Conservation (phyloP, 2,113 vertebrate genomes). For the Macaca nemestrina region DNA sequence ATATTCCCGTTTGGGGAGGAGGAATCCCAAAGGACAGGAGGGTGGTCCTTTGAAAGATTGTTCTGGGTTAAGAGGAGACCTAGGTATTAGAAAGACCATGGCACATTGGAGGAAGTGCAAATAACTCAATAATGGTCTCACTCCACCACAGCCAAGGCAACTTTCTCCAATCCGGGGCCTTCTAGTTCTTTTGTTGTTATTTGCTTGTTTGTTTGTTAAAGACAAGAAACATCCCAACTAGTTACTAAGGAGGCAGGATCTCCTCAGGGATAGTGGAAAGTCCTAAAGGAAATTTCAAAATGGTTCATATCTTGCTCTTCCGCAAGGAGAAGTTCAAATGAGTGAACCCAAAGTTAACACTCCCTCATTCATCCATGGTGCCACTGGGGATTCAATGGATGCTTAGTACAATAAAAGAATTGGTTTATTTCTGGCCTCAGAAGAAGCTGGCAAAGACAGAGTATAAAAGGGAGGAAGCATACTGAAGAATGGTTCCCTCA, state of each 20-base stretch:
- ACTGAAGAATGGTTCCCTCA: background rate
- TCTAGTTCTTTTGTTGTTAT: background rate
- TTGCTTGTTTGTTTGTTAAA: background rate
- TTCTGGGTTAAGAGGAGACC: background rate
- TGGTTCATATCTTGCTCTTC: background rate
- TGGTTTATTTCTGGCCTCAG: background rate
- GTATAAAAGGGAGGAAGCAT: background rate
- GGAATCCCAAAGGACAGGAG: background rate
- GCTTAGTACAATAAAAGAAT: background rate
- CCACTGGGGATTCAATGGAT: background rate
- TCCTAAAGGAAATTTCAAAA: constrained; percentile 13
- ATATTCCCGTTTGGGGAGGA: background rate
- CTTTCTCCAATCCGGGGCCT: background rate
- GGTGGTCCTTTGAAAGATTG: background rate
- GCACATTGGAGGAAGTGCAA: background rate
- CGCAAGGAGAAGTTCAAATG: background rate
- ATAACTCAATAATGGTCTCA: background rate
- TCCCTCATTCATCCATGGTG: background rate
- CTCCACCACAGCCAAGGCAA: background rate
- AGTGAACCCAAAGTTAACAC: background rate
- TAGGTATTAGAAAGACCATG: background rate
- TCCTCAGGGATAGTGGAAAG: background rate
- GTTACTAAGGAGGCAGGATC: background rate
- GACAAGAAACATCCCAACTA: background rate
- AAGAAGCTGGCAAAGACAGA: background rate